These are phyloP conservation scores for Buphagus erythrorhynchus DNA, from an alignment of 2,797 vertebrate genomes.

Conservation along the genomic window DNA sequence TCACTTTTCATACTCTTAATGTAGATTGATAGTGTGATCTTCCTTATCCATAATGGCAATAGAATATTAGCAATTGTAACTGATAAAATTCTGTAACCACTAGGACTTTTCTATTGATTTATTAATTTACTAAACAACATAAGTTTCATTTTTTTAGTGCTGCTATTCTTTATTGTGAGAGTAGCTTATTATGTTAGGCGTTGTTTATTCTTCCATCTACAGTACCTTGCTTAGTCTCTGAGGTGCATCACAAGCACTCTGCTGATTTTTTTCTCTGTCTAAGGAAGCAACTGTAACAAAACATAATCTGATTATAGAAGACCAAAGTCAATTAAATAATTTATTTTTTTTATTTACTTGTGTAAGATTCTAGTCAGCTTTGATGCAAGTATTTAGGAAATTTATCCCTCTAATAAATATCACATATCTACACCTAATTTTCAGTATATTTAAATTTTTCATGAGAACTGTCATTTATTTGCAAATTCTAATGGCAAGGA, in stretches of 20 bases:
- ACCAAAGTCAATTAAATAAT: not conserved
- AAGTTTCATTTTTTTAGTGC: not conserved
- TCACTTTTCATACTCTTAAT: not conserved
- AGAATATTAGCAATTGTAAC: not conserved
- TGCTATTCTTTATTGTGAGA: not conserved
- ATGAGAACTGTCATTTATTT: not conserved
- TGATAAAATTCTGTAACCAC: not conserved
- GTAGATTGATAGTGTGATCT: not conserved
- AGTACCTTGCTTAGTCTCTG: constrained; percentile 68
- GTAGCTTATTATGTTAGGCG: not conserved
- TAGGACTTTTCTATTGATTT: not conserved
- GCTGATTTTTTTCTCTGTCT: not conserved
- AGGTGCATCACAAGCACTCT: constrained; percentile 32
- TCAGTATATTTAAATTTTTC: not conserved
- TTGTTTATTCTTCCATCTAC: not conserved
- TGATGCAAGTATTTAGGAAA: not conserved
- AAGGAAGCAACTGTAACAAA: constrained; percentile 61
- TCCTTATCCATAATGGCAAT: not conserved
- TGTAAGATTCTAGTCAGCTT: not conserved
- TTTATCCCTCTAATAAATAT: not conserved
- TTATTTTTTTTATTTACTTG: not conserved
- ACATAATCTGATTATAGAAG: constrained; percentile 27
- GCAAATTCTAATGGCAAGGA: not conserved
- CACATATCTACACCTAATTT: not conserved
- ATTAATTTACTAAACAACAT: not conserved